Evolutionary conservation across 1,140 invertebrate species (phyloP), one percentile per base, ranked within the genome.

Genomic region (Drosophila leontia): DNA sequence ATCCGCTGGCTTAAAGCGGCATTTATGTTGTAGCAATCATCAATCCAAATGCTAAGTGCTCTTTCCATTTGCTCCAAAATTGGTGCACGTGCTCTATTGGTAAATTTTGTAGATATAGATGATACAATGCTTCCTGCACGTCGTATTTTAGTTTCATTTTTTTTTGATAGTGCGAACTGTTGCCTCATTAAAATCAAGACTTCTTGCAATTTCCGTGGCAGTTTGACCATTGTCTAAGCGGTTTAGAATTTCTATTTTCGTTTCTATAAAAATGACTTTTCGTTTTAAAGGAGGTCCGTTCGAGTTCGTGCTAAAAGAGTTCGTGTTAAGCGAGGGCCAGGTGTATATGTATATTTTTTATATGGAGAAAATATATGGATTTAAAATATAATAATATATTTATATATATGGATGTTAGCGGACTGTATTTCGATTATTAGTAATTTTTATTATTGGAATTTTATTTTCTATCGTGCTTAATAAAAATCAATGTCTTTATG

Each of bases 11-110:
- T 75, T 51, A 82, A 65, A 68, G 72, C 12, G 39, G 75, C 42
- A 82, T 68, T 23, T 65, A 77, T 80, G 65, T 78, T 55, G 55
- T 79, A 79, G 56, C 69, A 59, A 48, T 87, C 75, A 75, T 83
- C 78, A 69, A 87, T 69, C 78, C 80, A 81, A 60, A 85, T 75
- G 61, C 62, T 77, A 45, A 82, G 60, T 42, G 76, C 78, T 63
- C 57, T 65, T 65, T 72, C 61, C 26, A 65, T 65, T 56, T 64
- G 65, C 47, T 72, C 61, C 12, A 72, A 69, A 60, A 59, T 61
- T 35, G 60, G 39, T 68, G 64, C 35, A 41, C 53, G 45, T 48
- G 39, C 12, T 67, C 63, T 67, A 45, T 7, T 57, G 39, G 50
- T 45, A 57, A 55, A 67, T 56, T 53, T 67, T 58, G 41, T 68